Evolutionary conservation across 2,113 vertebrate species (phyloP), one percentile per base, ranked within the genome.

Genomic region (Phainopepla nitens): DNA sequence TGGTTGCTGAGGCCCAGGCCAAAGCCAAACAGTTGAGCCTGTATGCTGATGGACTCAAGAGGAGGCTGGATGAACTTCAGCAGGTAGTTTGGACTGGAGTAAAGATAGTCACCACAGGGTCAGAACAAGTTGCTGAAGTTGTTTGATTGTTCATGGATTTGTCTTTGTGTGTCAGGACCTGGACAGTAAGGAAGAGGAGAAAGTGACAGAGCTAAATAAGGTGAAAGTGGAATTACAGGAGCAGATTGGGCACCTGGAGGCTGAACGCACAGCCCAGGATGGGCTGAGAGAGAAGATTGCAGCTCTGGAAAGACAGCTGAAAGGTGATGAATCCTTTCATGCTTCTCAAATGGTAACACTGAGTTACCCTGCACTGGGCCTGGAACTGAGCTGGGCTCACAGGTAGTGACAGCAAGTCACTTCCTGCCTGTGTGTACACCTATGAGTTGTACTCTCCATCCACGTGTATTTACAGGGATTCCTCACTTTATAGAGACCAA

Each of bases 201-300:
- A 98, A 88, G 91, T 99, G 82, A 95, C 97, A 0, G 99, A 99
- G 81, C 98, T 99, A 95, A 97, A 97, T 54, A 98, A 98, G 68
- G 98, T 99, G 53, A 98, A 98, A n/a, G 97, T 99, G 88, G 99
- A 99, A 93, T 96, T 99, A 22, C 99, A 99, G 96, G 98, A 99
- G 94, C 99, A 99, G 96, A 98, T 98, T 3, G 99, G 99, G 47
- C 99, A 96, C 45, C 93, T 99, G 65, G 98, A 99, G 87, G 99
- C 99, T 1, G 99, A 99, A 97, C 98, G 98, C 62, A 90, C 97
- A 0, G 97, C 97, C 6, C 99, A 99, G 91, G 98, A 98, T 16
- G 98, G 98, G 3, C 97, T 99, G 44, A 98, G 94, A 82, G 99
- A 99, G 93, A 99, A 99, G 97, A 98, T 98, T 82, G 97, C 97